These are phyloP conservation scores for Metallyticus violacea DNA, from an alignment of 2,888 invertebrate species.

Conservation along the genomic window DNA sequence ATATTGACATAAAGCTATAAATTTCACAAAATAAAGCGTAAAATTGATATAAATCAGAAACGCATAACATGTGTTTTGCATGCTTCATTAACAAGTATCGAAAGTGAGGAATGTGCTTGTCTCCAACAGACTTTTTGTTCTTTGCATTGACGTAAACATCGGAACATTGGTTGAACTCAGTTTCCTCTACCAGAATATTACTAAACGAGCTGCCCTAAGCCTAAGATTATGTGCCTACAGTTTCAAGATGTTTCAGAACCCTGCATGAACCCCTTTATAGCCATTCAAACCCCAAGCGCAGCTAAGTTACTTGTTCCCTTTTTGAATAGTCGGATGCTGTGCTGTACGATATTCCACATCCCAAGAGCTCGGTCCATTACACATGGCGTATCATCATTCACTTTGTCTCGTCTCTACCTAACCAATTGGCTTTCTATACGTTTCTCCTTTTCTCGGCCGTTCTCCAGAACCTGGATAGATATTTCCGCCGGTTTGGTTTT, in stretches of 20 bases:
- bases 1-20: too few relatives aligned
- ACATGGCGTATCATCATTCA: not conserved
- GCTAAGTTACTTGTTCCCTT: not conserved
- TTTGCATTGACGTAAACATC: too few relatives aligned
- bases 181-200: too few relatives aligned
- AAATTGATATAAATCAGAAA: too few relatives aligned
- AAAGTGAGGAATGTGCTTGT: too few relatives aligned
- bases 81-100: too few relatives aligned
- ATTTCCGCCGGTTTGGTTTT: not conserved
- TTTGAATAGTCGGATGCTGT: not conserved
- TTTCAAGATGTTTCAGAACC: not conserved
- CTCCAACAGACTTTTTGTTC: too few relatives aligned
- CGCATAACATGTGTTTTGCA: too few relatives aligned
- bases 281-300: not conserved
- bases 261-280: not conserved
- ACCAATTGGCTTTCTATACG: not conserved
- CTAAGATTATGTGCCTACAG: too few relatives aligned
- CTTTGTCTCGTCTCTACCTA: not conserved
- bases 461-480: not conserved
- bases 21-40: too few relatives aligned
- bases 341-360: not conserved
- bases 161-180: too few relatives aligned
- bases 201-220: too few relatives aligned
- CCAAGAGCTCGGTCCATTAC: not conserved
- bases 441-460: not conserved